Percentiles rank a stretch among this genome's conserved stretches.
These are phyloP conservation scores for Clarias magur DNA, from an alignment of 2,113 vertebrate species.

Conservation along the genomic window DNA sequence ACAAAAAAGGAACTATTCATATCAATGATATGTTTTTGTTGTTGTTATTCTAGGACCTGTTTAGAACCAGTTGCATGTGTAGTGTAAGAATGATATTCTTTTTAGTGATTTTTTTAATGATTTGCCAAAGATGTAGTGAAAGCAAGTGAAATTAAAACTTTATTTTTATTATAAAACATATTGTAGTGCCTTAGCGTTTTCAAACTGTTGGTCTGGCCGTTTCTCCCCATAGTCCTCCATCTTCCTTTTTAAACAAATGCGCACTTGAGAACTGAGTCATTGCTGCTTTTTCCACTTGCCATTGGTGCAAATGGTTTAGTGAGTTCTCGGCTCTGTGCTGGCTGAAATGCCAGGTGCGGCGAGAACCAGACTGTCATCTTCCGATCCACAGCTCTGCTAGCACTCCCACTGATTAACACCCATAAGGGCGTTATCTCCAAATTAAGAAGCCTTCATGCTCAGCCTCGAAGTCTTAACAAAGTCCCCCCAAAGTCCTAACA, in stretches of 20 bases:
- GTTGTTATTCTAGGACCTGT: background rate
- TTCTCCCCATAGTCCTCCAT: background rate
- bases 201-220: background rate
- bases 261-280: background rate
- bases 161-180: background rate
- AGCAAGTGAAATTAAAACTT: background rate
- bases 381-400: background rate
- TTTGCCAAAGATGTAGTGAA: background rate
- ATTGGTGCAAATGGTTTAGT: background rate
- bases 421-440: slow-evolving; percentile 41
- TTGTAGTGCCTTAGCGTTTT: no score
- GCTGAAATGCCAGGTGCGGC: slow-evolving; percentile 15
- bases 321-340: slow-evolving; percentile 4
- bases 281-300: slow-evolving; percentile 16
- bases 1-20: no score
- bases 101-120: background rate
- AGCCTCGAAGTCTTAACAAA: background rate
- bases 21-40: background rate
- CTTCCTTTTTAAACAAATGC: background rate
- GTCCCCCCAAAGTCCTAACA: background rate
- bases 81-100: background rate
- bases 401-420: slow-evolving; percentile 28
- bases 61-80: background rate
- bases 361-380: background rate
- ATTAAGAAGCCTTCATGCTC: background rate